A percentile compares a stretch with the other conserved stretches of the same genome.
phyloP scores from a whole-genome alignment of 1,140 invertebrate species.

The Musca domestica region DNA sequence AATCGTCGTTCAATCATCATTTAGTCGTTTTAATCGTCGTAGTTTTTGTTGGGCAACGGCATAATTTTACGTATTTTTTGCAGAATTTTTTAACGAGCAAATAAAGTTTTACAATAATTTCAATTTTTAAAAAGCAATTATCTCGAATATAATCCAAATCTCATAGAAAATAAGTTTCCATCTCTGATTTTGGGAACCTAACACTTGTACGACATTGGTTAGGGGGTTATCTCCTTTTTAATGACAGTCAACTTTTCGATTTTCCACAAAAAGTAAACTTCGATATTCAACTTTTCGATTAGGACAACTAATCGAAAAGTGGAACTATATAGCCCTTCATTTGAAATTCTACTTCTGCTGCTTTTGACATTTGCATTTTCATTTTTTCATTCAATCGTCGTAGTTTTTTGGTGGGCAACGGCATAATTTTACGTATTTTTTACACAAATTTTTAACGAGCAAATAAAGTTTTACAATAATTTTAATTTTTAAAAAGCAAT shows the following conservation, averaged over 20 bases:
- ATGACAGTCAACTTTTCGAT: no score
- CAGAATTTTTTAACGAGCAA: neutral
- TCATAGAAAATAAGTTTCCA: no score
- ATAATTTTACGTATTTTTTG: conserved; percentile 7
- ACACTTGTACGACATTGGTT: no score
- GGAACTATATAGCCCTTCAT: no score
- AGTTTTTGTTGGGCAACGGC: neutral
- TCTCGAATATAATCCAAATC: neutral
- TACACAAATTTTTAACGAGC: neutral
- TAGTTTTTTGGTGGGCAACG: neutral
- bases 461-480: conserved; percentile 2
- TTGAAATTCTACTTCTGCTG: no score
- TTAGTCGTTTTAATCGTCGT: conserved; percentile 16
- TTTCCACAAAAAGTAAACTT: no score
- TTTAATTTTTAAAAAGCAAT: neutral
- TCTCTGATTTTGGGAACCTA: no score
- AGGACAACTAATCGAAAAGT: no score
- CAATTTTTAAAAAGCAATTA: neutral
- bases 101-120: conserved; percentile 5
- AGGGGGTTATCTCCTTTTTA: no score
- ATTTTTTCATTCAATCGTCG: conserved; percentile 16
- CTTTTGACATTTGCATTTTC: conserved; percentile 11
- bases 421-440: conserved; percentile 5
- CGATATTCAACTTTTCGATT: no score
- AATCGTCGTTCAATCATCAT: no score